Evolutionary conservation across 2,888 invertebrate genomes (phyloP).

Genomic region (Drosophila trichaetosa): DNA sequence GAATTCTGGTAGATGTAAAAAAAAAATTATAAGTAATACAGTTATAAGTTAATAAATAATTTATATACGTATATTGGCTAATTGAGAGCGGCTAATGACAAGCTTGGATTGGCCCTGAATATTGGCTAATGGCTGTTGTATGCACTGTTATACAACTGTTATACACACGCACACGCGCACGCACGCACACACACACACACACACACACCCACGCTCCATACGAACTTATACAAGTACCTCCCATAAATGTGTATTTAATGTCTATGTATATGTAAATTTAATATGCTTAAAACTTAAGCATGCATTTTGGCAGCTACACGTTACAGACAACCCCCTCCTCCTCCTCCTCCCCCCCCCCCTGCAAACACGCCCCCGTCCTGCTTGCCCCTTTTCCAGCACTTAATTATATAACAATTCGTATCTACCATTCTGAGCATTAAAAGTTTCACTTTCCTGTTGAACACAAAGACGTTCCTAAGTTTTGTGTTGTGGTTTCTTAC

Average conservation of each 20-base stretch:
- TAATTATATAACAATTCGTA: constrained; percentile 53
- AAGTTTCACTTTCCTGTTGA: constrained; percentile 62
- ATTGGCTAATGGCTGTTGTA: constrained; percentile 50
- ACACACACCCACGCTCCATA: background rate
- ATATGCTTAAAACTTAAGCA: constrained; percentile 34
- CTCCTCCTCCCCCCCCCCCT: background rate
- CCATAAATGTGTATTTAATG: constrained; percentile 5
- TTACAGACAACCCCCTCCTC: constrained; percentile 5
- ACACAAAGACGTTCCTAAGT: too few species aligned
- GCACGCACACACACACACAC: background rate
- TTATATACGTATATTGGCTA: constrained; percentile 40
- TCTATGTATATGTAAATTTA: constrained; percentile 9
- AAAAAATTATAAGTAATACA: constrained; percentile 15
- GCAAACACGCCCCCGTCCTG: background rate
- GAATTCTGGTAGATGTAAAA: constrained; percentile 34
- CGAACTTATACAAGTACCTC: constrained; percentile 26
- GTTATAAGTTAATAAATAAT: constrained; percentile 45
- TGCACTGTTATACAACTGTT: constrained; percentile 37
- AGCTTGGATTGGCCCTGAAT: constrained; percentile 20
- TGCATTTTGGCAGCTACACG: constrained; percentile 56
- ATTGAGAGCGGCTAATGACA: constrained; percentile 48
- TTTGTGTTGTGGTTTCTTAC: too few species aligned
- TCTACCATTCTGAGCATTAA: constrained; percentile 72
- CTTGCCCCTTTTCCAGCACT: background rate
- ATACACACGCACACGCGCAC: constrained; percentile 12